Evolutionary conservation across 1,140 invertebrate genomes (phyloP), one percentile per base, ranked within the genome.

Genomic region (Limonius californicus): DNA sequence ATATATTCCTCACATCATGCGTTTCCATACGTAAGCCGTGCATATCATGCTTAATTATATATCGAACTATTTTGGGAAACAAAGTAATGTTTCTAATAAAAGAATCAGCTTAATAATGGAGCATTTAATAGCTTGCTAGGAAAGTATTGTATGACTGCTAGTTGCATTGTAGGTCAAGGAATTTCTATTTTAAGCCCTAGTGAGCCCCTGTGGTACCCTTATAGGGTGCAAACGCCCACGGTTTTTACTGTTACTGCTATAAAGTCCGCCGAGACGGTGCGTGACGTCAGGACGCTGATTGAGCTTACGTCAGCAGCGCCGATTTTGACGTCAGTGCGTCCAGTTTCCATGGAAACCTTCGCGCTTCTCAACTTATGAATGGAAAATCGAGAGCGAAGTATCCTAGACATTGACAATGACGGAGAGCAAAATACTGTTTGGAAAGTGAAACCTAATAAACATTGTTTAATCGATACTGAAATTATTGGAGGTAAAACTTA

Each of bases 181-280:
- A 16, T 27, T 27, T 66, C 61, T 66, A 65, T 65, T 65, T 62
- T 57, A 42, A 43, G 30, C 19, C 39, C 42, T 39, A 58, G 53
- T 43, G 15, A 62, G 59, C 58, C 60, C 61, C 60, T 63, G 54
- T 45, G 42, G 57, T 62, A 57, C 64, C 63, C 45, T 62, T 61
- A 61, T 47, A 65, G 63, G 63, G 59, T 65, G 59, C 35, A 21
- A 54, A 54, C 64, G 42, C 64, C 64, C 64, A 66, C 64, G 61
- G 60, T 50, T 50, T 50, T 50, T 50, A 19, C 45, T 50, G 14
- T 63, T 66, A 42, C 56, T 55, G 60, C 60, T 35, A 57, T 39
- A 58, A 57, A 65, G 57, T 66, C 64, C 64, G 64, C 64, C 64
- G 64, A 62, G 64, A 66, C 64, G 64, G 55, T 60, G 43, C 53